A percentile compares a stretch with the other conserved stretches of the same genome.
These are phyloP conservation scores for Tipula confusa DNA, from an alignment of 2,888 invertebrate genomes.

Conservation along the genomic window DNA sequence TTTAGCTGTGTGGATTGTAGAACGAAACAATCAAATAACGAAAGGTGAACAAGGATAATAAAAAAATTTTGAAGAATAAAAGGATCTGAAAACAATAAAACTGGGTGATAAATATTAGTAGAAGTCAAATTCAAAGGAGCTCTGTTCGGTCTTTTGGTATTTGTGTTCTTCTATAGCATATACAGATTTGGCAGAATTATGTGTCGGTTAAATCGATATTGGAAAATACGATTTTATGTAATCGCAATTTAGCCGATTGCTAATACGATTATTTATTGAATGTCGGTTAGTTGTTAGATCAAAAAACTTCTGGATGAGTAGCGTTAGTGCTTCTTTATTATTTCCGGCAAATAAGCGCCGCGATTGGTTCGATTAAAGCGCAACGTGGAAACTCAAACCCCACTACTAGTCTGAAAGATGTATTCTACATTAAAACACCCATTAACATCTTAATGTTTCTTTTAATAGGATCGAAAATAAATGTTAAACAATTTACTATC, in stretches of 20 bases:
- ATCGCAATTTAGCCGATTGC: background rate
- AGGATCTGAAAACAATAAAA: constrained; percentile 15
- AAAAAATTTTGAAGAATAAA: background rate
- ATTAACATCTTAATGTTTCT: no score
- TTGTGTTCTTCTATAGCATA: no score
- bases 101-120: constrained; percentile 13
- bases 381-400: no score
- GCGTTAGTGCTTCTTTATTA: no score
- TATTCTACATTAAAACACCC: no score
- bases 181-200: background rate
- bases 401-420: no score
- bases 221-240: background rate
- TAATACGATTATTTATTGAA: background rate
- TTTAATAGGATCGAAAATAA: no score
- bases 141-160: background rate
- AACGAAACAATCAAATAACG: background rate
- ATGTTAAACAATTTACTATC: background rate
- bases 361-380: no score
- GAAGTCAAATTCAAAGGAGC: background rate
- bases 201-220: background rate
- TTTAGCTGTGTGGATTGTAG: background rate
- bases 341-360: no score
- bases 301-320: background rate
- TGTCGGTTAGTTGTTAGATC: background rate
- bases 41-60: background rate